Evolutionary conservation across 2,888 invertebrate species (phyloP), one percentile per base, ranked within the genome.

Genomic region (Ophion costatus): DNA sequence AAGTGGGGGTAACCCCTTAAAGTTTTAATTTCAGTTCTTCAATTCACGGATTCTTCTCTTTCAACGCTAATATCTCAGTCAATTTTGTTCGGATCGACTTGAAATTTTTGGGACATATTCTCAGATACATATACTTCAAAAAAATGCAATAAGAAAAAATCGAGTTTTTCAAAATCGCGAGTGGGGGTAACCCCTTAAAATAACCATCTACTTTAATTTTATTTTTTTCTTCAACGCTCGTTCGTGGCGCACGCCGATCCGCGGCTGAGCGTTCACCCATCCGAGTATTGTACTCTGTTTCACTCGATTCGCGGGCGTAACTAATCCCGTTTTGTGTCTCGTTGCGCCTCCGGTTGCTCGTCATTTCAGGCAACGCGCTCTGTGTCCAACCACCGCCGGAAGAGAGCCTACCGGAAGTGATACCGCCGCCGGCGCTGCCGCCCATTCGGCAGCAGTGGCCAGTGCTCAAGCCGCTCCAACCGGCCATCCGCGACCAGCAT

Each of bases 371-470:
- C 94, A 95, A 89, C 86, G 94, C 87, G 92, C 93, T 91, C 93
- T 94, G 76, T 94, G 94, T 89, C 93, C 94, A 80, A 93, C 95
- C 86, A 38, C 91, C 92, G 45, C 94, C 95, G 94, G 95, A 95
- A 11, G 94, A 93, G 74, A 90, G 86, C 61, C 83, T 90, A 45
- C 84, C 89, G 67, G 89, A 89, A 22, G 86, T 88, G 24, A 83
- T 87, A 57, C 84, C 90, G n/a, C 85, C 90, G 17, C 87, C 88
- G 22, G 88, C 84, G 64, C 63, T 89, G 61, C 88, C 90, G 33
- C 81, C 88, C 51, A 84, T 88, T 64, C 90, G 90, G 56, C 89
- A 88, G 56, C 90, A 89, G 77, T 91, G 92, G 91, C 90, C 92
- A 11, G 85, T 88, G n/a, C 82, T 90, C 57, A 90, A 91, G 76